Evolutionary conservation across 2,113 vertebrate genomes (phyloP).

Genomic region (Phalacrocorax aristotelis): DNA sequence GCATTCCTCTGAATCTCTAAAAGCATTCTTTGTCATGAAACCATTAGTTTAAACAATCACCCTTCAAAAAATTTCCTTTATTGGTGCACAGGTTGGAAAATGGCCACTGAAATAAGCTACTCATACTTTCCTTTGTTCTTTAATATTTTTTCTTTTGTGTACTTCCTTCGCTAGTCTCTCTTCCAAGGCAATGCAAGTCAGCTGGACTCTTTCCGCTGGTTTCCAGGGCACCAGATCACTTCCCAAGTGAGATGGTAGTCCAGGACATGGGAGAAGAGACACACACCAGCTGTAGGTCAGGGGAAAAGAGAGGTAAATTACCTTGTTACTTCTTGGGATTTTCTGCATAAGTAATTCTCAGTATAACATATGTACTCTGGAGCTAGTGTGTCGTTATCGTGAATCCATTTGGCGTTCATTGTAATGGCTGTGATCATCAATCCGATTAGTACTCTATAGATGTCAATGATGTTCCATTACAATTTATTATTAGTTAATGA

Average conservation of each 20-base stretch:
- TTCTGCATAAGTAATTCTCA: background rate
- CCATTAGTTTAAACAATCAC: background rate
- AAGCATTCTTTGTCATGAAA: background rate
- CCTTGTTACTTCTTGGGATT: background rate
- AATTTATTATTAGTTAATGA: conserved; percentile 65
- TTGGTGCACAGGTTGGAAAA: background rate
- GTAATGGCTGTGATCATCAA: conserved; percentile 37
- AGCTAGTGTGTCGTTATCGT: background rate
- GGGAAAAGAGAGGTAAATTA: background rate
- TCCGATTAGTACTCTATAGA: conserved; percentile 41
- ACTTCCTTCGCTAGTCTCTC: background rate
- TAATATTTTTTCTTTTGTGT: background rate
- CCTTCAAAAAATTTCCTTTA: background rate
- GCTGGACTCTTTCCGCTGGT: background rate
- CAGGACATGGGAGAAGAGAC: background rate
- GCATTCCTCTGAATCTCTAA: background rate
- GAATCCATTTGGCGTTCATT: conserved; percentile 2
- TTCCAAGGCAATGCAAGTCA: background rate
- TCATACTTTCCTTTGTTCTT: background rate
- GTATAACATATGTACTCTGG: background rate
- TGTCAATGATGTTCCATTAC: conserved; percentile 32
- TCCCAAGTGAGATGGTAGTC: background rate
- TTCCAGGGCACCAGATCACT: background rate
- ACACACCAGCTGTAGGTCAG: background rate
- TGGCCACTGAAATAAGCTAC: background rate